Percentiles rank a stretch among this genome's conserved stretches.
Evolutionary conservation across 2,888 invertebrate genomes (phyloP).

Genomic region (Acanthacorydalis orientalis): DNA sequence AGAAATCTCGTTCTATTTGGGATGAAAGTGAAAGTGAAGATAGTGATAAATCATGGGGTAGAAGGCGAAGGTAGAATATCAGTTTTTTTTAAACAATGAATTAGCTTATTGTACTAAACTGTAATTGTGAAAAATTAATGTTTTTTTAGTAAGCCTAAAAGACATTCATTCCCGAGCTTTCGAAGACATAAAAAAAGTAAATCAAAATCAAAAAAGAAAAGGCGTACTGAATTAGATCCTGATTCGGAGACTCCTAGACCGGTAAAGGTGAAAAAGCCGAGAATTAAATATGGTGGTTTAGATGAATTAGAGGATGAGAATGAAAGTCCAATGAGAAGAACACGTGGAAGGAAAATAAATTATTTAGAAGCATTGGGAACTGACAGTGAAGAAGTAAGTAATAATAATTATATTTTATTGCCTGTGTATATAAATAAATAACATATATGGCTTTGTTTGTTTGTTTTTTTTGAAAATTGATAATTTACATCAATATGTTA

Average conservation of each 20-base stretch:
- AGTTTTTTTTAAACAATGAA: not conserved
- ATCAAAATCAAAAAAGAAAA: constrained; percentile 29
- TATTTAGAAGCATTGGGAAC: constrained; percentile 62
- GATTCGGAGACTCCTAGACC: constrained; percentile 25
- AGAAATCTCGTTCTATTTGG: constrained; percentile 40
- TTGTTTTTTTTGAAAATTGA: constrained; percentile 6
- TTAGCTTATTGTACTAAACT: not conserved
- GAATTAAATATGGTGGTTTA: constrained; percentile 37
- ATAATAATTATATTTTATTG: not conserved
- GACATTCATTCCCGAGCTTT: not conserved
- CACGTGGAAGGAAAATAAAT: constrained; percentile 55
- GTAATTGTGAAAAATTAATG: not conserved
- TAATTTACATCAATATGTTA: constrained; percentile 8
- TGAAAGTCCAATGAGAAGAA: constrained; percentile 45
- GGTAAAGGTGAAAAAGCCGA: constrained; percentile 20
- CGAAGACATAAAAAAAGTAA: constrained; percentile 26
- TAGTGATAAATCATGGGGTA: constrained; percentile 39
- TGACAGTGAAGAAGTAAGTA: constrained; percentile 53
- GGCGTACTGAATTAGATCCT: constrained; percentile 19
- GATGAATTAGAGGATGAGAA: constrained; percentile 34
- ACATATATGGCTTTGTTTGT: too few species aligned
- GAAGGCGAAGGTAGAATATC: constrained; percentile 24
- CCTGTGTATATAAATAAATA: not conserved
- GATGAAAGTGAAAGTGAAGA: constrained; percentile 41
- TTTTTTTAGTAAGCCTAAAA: not conserved